Percentiles rank a stretch among this genome's conserved stretches.
Evolutionary conservation across 1,140 invertebrate species (phyloP).

Genomic region (Drosophila sturtevanti): DNA sequence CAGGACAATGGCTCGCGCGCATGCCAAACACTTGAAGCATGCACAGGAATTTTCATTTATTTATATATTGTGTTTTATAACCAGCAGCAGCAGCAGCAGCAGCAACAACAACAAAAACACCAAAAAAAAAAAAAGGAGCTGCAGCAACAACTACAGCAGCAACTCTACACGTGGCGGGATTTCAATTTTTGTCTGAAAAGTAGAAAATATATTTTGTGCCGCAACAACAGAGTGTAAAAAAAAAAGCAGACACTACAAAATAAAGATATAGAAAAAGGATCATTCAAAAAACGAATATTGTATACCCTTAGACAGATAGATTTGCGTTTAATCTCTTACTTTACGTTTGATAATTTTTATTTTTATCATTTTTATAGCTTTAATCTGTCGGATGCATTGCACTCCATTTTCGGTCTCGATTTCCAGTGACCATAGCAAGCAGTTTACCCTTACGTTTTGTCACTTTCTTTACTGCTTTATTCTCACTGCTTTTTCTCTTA

Average conservation of each 20-base stretch:
- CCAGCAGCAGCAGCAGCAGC: constrained; percentile 28
- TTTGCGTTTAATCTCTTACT: too few relatives aligned
- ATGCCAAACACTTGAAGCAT: constrained; percentile 78
- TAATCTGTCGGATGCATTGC: too few relatives aligned
- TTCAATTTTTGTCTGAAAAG: constrained; percentile 78
- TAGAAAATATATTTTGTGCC: constrained; percentile 50
- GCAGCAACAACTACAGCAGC: constrained; percentile 17
- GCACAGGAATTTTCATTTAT: constrained; percentile 80
- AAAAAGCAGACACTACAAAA: not conserved
- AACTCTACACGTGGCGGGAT: constrained; percentile 51
- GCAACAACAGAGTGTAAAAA: constrained; percentile 11
- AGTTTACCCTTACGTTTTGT: too few relatives aligned
- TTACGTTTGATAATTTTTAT: too few relatives aligned
- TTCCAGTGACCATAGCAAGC: too few relatives aligned
- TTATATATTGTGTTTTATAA: constrained; percentile 81
- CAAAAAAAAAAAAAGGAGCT: constrained; percentile 18
- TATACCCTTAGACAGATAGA: not conserved
- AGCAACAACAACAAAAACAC: constrained; percentile 14
- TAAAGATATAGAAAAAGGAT: not conserved
- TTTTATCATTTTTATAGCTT: too few relatives aligned
- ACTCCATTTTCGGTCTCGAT: too few relatives aligned
- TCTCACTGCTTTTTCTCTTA: too few relatives aligned
- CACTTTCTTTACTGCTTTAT: too few relatives aligned
- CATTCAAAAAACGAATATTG: not conserved
- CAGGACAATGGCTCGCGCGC: constrained; percentile 76